Evolutionary conservation across 37 sponge, comb jelly and placozoan genomes (phyloP), one percentile per base, ranked within the genome.

Genomic region (Agelas oroides): DNA sequence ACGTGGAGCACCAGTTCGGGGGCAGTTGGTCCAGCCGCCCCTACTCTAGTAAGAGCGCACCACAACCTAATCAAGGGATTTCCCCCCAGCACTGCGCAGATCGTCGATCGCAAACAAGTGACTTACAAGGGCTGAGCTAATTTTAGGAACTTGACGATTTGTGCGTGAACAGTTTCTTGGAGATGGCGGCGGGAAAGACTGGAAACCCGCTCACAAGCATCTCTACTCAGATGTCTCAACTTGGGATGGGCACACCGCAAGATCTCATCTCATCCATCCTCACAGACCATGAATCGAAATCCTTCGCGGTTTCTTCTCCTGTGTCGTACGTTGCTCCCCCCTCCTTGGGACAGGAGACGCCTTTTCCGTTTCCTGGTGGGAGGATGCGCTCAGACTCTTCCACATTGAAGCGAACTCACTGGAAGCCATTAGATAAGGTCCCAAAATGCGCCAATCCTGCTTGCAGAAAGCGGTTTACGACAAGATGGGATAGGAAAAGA

Each of bases 371-470:
- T 6, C 12, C 63, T 61, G 12, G 2, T 6, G 5, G 5, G 63
- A 23, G 63, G 63, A 25, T 23, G 27, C 25, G 63, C 11, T 61
- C 63, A 2, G 27, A 38, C 19, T 0, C 70, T 56, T 14, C 56
- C 3, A 66, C 78, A 0, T 27, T 86, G 16, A 86, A 73, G 18
- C 69, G 73, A 36, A 52, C 68, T 30, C 89, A 82, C 63, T 88
- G 77, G 77, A 76, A 76, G 40, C 46, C 71, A 1, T n/a, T 58
- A 1, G 62, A 38, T 24, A 38, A 55, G 11, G 89, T 70, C 3
- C 25, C 73, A 16, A 75, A 82, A 58, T 88, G 89, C 66, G 73
- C 61, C 40, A 71, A 76, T 33, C 60, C 69, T 18, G 67, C 37
- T 16, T 88, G 89, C 59, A 25, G 77, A 15, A 75, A 69, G 55